Evolutionary conservation across 2,888 invertebrate genomes (phyloP), one percentile per base, ranked within the genome.

Genomic region (Chorisops tibialis): DNA sequence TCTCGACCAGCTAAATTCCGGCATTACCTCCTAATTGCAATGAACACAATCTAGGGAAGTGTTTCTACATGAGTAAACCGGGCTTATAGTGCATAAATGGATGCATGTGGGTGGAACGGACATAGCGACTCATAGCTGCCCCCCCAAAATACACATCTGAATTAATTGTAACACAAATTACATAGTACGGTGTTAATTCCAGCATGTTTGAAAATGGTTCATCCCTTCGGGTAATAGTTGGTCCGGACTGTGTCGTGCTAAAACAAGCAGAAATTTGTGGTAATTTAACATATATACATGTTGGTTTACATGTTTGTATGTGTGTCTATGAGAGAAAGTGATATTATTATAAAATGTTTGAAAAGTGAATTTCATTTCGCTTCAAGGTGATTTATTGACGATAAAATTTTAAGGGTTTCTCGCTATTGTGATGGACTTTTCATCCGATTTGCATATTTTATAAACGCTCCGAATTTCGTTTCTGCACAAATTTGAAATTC

Each of bases 151-250:
- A 61, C 59, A 51, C 50, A 45, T 58, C 59, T 51, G 38, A 61
- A 64, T 64, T 64, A 64, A 64, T 64, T 61, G 64, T 61, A 47
- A 64, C 64, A 64, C 64, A 59, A 58, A 61, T 64, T 64, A 58
- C 63, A 61, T 51, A 51, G 52, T 47, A 45, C 47, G 52, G 61
- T 64, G 62, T 62, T 64, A 62, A 62, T 49, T 62, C 59, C 60
- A 60, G 59, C 62, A 52, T 62, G 64, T 64, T 62, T 60, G 59
- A 59, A 59, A 59, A 54, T 47, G 50, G 52, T 64, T 43, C 49
- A 39, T n/a, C 19, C n/a, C 19, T n/a, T 43, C 58, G 50, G 62
- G 59, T 59, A 62, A 62, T 62, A 59, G 59, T 51, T 50, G 59
- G 48, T 38, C 39, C 48, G 47, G 56, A 48, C 56, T 54, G 54